phyloP scores from a whole-genome alignment of 2,113 vertebrate genomes.

The Semnornis frantzii region DNA sequence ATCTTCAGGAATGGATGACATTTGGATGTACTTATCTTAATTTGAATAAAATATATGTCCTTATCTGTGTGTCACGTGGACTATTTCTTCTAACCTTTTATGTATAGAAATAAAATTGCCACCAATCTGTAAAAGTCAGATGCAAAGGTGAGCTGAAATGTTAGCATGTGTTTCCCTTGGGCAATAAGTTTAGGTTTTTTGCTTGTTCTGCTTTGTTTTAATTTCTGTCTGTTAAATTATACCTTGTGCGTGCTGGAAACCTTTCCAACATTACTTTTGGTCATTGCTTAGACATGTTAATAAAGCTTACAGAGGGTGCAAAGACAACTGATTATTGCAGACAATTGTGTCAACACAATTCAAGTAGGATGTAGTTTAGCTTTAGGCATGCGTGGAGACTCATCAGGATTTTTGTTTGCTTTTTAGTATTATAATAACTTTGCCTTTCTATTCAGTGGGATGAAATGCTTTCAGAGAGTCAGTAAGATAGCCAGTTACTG shows the following conservation, averaged over 20 bases:
- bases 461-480: background rate
- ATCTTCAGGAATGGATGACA: background rate
- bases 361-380: background rate
- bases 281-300: background rate
- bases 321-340: background rate
- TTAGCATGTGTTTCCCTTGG: background rate
- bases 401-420: no score
- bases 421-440: background rate
- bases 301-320: background rate
- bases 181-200: background rate
- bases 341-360: background rate
- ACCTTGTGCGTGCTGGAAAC: background rate
- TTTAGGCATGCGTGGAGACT: background rate
- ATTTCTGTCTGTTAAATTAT: background rate
- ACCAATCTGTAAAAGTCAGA: background rate
- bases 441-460: background rate
- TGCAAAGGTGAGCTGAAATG: background rate
- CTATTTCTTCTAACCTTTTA: background rate
- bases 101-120: background rate
- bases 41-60: background rate
- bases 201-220: background rate
- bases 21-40: background rate
- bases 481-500: fast-evolving
- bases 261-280: background rate
- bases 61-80: background rate